Base-by-base conservation (phyloP, 2,113 vertebrate species). In the Tricholaema leucomelas region DNA sequence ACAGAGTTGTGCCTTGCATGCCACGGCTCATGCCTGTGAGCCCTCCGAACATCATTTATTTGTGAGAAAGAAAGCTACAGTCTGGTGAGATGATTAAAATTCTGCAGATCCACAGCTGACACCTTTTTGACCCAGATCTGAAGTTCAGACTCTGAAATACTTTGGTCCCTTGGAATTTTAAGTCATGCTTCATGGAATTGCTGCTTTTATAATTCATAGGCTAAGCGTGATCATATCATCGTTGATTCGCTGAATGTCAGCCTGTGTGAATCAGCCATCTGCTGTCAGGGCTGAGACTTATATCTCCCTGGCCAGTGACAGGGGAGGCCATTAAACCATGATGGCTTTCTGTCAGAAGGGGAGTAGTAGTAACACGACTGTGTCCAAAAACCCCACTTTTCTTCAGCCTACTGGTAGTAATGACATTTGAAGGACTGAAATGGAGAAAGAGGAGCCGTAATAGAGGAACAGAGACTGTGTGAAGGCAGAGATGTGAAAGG, bases 61-160 rank as follows among this genome's bases (percentile, higher is more conserved):
- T 85, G 66, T 70, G 73, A 54, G 82, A 69, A 35, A 55, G 52
- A 16, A 31, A n/a, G 46, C 58, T 79, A 1, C 63, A 73, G 0
- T 70, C 77, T 81, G 66, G 46, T 76, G 59, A 86, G 35, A 59
- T 80, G 59, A 48, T 87, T 92, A 76, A 90, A 85, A 76, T 90
- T 90, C 74, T 85, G 46, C 67, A 85, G 33, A 92, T 81, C 84
- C 40, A 36, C 71, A 74, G 67, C 78, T 95, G 95, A 88, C 88
- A 93, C 66, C 70, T 91, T 96, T 91, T 88, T 95, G 84, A 94
- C 92, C 86, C 88, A 92, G 31, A 87, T 91, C 86, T 91, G 60
- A 87, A 93, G 90, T 93, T 95, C 87, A 94, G 63, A 66, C 67
- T 85, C 10, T 3, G 84, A 88, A 87, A 28, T 95, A 81, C 92